These are phyloP conservation scores for Chymomyza fuscimana DNA, from an alignment of 2,888 invertebrate genomes.

Conservation along the genomic window DNA sequence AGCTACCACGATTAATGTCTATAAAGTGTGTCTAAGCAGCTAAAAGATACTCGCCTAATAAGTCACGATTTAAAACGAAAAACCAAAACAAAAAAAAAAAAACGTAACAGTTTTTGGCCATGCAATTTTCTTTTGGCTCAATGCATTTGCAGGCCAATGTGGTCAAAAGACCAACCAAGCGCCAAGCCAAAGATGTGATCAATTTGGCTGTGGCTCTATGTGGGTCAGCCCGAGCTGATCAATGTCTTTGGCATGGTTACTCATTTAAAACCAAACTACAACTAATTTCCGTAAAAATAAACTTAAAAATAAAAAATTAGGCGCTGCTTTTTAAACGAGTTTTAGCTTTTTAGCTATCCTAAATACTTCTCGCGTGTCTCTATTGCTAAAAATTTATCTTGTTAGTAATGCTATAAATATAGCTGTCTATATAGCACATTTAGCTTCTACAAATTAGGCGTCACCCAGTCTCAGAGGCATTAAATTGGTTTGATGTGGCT, in stretches of 20 bases:
- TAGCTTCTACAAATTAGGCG: conserved; percentile 54
- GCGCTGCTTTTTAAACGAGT: neutral
- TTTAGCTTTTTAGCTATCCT: neutral
- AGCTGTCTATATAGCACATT: conserved; percentile 9
- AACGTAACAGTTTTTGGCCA: conserved; percentile 10
- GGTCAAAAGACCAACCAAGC: neutral
- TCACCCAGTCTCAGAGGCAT: conserved; percentile 46
- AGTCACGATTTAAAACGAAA: conserved; percentile 49
- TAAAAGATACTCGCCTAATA: conserved; percentile 35
- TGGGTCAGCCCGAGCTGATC: conserved; percentile 51
- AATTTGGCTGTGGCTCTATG: conserved; percentile 25
- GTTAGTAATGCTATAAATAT: neutral
- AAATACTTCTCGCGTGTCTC: neutral
- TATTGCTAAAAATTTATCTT: neutral
- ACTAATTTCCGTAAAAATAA: conserved; percentile 22
- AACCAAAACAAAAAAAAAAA: neutral
- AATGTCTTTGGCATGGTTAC: conserved; percentile 30
- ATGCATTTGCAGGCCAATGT: neutral
- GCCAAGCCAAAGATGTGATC: conserved; percentile 29
- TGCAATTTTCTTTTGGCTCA: conserved; percentile 15
- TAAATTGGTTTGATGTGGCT: neutral
- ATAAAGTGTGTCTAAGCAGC: conserved; percentile 1
- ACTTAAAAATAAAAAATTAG: neutral
- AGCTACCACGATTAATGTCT: neutral
- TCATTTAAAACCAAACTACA: conserved; percentile 38